Base-by-base conservation (phyloP, 2,797 vertebrate species). In the Loris lydekkerianus region DNA sequence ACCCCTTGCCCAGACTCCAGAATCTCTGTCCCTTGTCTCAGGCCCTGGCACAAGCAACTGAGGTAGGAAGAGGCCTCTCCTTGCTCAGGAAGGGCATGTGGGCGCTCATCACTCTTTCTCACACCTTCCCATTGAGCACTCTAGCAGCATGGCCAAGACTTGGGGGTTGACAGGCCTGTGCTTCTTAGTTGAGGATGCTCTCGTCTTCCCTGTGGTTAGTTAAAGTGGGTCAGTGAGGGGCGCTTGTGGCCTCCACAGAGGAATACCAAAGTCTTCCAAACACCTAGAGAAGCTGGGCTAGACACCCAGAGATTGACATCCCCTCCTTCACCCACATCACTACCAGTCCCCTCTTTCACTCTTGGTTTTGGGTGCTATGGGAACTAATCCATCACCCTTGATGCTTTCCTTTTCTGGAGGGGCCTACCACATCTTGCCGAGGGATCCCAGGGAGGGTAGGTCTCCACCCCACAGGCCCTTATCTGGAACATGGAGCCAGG, bases 251-350 rank as follows among this genome's bases (percentile, higher is more conserved):
- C 61, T 87, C 89, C 46, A 86, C n/a, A 88, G 90, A 96, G 53
- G 90, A 97, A 81, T 46, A 86, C 0, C n/a, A 60, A 91, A 69
- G 86, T 96, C 94, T 96, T 96, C 89, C 77, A 88, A 94, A 95
- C 93, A 90, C n/a, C 61, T 88, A 37, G 69, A 93, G 72, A 77
- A 87, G n/a, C 72, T 85, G 29, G 61, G 43, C 72, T 92, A 53
- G 58, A 65, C 10, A 29, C 78, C 67, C 40, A 4, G 37, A 87
- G 34, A 75, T 80, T 20, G 93, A 77, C 60, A 20, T 46, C 58
- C n/a, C 23, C 40, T 53, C 25, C 25, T 75, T 37, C 10, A 14
- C 80, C 29, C 70, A 75, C 15, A 7, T 78, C 8, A 90, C 80
- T 65, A 85, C 78, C 27, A 29, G 34, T 40, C 23, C 20, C 21